phyloP scores from a whole-genome alignment of 30 jellyfish, hydroid and myxozoan species.

The Aurelia aurita complex sp. Pacific region DNA sequence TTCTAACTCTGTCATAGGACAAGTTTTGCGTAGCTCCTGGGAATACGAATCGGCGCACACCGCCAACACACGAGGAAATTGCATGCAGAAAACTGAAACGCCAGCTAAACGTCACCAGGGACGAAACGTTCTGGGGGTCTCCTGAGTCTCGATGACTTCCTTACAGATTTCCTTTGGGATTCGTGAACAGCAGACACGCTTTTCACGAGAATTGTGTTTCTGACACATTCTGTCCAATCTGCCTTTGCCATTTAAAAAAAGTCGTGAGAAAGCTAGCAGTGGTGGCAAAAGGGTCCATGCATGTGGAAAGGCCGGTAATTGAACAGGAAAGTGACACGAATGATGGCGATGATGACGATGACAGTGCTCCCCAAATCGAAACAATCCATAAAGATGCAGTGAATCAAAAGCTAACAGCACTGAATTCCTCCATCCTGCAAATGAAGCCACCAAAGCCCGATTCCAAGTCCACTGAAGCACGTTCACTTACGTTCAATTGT shows the following conservation, averaged over 20 bases:
- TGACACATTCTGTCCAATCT: slow-evolving; percentile 15
- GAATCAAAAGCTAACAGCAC: neutral
- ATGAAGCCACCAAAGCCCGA: neutral
- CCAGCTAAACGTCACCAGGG: no score
- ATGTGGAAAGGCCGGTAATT: neutral
- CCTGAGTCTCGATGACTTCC: no score
- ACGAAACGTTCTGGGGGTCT: no score
- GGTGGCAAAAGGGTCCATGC: neutral
- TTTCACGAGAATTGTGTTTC: neutral
- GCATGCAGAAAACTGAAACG: no score
- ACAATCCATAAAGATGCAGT: neutral
- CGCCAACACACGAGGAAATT: no score
- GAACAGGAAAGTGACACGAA: neutral
- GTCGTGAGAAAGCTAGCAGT: neutral
- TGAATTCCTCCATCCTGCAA: neutral
- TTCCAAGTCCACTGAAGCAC: neutral
- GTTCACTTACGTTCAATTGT: neutral
- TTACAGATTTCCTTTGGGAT: no score
- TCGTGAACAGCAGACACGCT: no score
- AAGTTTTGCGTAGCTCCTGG: no score
- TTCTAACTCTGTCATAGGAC: no score
- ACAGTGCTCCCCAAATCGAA: slow-evolving; percentile 8
- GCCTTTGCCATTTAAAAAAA: neutral
- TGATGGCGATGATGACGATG: neutral
- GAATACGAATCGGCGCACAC: no score